Conservation (phyloP, 2,888 invertebrate species). For the Drymonia ruficornis region DNA sequence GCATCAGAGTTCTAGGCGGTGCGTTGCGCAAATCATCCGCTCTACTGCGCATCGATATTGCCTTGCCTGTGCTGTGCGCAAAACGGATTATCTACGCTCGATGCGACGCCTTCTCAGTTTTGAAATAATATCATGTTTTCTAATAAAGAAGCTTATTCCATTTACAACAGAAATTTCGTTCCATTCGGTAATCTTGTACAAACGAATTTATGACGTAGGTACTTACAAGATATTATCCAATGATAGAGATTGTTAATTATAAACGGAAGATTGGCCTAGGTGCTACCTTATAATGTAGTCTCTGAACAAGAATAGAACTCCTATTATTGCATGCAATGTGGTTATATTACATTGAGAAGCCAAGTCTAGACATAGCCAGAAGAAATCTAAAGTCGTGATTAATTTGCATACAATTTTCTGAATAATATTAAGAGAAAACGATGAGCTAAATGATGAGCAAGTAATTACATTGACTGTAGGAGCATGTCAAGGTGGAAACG, state of each 20-base stretch:
- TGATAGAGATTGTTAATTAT: neutral
- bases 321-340: neutral
- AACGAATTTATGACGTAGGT: too few relatives aligned
- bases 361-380: too few relatives aligned
- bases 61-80: slow-evolving; percentile 38
- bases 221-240: neutral
- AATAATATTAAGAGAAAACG: neutral
- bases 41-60: slow-evolving; percentile 70
- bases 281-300: neutral
- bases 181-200: neutral
- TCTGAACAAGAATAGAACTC: neutral
- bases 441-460: slow-evolving; percentile 12
- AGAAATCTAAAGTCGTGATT: too few relatives aligned
- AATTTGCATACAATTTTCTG: neutral
- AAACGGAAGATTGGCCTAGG: too few relatives aligned
- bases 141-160: slow-evolving; percentile 6
- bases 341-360: neutral
- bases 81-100: slow-evolving; percentile 63
- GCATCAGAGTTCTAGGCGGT: slow-evolving; percentile 45
- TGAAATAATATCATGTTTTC: slow-evolving; percentile 38
- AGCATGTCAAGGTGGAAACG: slow-evolving; percentile 32
- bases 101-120: slow-evolving; percentile 48
- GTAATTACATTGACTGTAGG: slow-evolving; percentile 39
- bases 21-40: slow-evolving; percentile 69
- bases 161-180: neutral